These are phyloP conservation scores for Drosophila watanabei DNA, from an alignment of 1,140 invertebrate genomes.

Conservation along the genomic window DNA sequence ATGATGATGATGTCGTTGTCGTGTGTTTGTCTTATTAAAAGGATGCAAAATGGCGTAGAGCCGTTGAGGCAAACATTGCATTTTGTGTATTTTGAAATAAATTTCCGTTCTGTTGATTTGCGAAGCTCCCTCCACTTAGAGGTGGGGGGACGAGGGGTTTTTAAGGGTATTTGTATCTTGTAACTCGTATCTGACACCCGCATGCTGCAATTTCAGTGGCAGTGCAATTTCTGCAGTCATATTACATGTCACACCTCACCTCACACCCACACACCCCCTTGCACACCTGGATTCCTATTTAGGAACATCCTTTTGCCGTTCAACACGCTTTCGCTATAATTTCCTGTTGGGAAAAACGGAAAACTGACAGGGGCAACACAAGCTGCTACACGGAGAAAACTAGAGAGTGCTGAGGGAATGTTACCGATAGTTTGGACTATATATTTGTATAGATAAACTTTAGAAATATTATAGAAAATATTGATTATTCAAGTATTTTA, in stretches of 20 bases:
- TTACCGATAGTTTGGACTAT: neutral
- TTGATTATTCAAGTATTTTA: too few species aligned
- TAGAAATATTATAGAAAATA: neutral
- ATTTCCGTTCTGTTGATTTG: constrained; percentile 79
- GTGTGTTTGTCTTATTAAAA: constrained; percentile 69
- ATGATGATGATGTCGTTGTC: constrained; percentile 18
- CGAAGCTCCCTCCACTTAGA: constrained; percentile 23
- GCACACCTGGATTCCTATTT: constrained; percentile 30
- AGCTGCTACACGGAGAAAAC: constrained; percentile 1
- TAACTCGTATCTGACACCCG: constrained; percentile 67
- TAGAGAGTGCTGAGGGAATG: neutral
- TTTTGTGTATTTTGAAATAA: constrained; percentile 78
- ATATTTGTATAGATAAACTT: neutral
- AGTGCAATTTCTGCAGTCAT: constrained; percentile 71
- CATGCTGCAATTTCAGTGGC: constrained; percentile 52
- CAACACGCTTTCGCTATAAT: constrained; percentile 79
- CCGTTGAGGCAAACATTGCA: constrained; percentile 50
- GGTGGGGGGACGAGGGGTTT: too few species aligned
- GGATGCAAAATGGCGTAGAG: constrained; percentile 37
- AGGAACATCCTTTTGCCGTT: constrained; percentile 72
- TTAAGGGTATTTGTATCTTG: constrained; percentile 35
- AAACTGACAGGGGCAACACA: constrained; percentile 36
- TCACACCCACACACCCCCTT: neutral
- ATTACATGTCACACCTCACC: constrained; percentile 65
- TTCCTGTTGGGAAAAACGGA: constrained; percentile 65